Base-by-base conservation (phyloP, 2,113 vertebrate genomes). In the Chaetodon trifascialis region DNA sequence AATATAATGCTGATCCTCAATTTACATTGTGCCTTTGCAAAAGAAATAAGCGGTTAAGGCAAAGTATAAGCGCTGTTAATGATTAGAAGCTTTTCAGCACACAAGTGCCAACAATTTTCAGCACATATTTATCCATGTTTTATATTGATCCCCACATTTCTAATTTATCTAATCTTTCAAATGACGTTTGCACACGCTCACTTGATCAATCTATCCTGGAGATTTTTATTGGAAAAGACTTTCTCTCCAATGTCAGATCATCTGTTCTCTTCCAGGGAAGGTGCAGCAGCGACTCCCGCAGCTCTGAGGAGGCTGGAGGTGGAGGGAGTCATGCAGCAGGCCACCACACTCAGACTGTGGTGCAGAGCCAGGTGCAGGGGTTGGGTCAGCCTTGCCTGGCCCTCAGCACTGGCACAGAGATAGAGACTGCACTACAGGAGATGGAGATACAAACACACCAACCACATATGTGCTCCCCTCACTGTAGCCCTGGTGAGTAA, bases 221-320 rank as follows among this genome's bases (percentile, higher is more conserved):
- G 17, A 56, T 58, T n/a, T 58, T n/a, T 36, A 38, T 69, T 17
- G 0, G 17, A 55, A 62, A 63, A 8, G 6, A 40, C 47, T 51
- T 56, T 46, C 5, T 56, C 15, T 58, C 76, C 23, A 79, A 49
- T 46, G 25, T 82, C 30, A 59, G 11, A 36, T 76, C n/a, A 8
- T 87, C 19, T 79, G 16, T 56, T 76, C 19, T 74, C 36, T 71
- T 79, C 23, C 66, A 95, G 89, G 86, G 85, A 65, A 80, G 87
- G 34, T 86, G 77, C 71, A 91, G 92, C 89, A 92, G 91, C 74
- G 89, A 88, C 74, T 94, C 93, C 21, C 86, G 25, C 68, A 93
- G 93, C 81, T 94, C 91, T 1, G 94, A 94, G 11, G 95, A 94
- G 83, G 88, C 86, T 2, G 84, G 60, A 44, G 86, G 80, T 36